Base-by-base conservation (phyloP, 2,888 invertebrate genomes). In the Blastobasis adustella region DNA sequence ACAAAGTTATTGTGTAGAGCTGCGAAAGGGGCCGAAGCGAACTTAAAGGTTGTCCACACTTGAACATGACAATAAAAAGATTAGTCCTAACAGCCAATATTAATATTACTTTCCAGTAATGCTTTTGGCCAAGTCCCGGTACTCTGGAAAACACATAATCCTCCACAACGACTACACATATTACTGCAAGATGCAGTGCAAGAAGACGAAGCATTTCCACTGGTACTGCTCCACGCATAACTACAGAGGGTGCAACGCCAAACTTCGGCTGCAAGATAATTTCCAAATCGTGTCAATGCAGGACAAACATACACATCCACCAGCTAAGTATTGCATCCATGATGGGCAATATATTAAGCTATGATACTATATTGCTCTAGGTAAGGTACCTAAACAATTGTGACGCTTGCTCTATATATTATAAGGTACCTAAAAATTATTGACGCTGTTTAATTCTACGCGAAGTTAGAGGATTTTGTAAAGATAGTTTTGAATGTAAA, bases 151-250 rank as follows among this genome's bases (percentile, higher is more conserved):
- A 54, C 73, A 78, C 37, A 62, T 84, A 9, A 74, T 84, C 0
- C 76, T 85, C 67, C 75, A 68, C 59, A 75, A 80, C 45, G 74
- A 81, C 53, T 86, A 83, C 59, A 83, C 85, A 0, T 86, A 83
- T 58, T 84, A 82, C 63, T 81, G 80, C 64, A 83, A 84, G 66
- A 77, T 73, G 52, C 73, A 77, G 57, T 79, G 74, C 63, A 81
- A 79, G 65, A 78, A 67, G 57, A 78, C 73, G 0, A 77, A 75
- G 44, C 63, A 69, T 53, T 79, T 75, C 51, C 73, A 76, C 51
- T 86, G 86, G 86, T 79, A 82, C 54, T 86, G 86, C 52, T 86
- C 86, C 1, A 83, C 85, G 0, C 82, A 86, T 56, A 82, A 82
- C 62, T 79, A 76, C 56, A 74, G 76, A 40, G 84, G 85, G 0